Evolutionary conservation across 2,888 invertebrate genomes (phyloP).

Genomic region (Clivina fossor): DNA sequence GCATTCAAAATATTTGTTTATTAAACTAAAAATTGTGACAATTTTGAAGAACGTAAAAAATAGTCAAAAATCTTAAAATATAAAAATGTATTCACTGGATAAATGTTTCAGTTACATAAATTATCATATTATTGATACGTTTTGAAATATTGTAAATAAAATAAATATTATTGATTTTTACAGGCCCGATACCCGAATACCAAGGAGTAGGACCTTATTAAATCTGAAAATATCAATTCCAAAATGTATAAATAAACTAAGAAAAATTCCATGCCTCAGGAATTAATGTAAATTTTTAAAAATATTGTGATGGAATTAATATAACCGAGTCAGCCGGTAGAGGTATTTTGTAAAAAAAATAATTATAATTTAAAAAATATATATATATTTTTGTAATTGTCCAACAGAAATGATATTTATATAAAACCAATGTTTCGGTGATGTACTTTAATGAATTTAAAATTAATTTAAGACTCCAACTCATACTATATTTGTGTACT

Average conservation of each 20-base stretch:
- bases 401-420: too few relatives aligned
- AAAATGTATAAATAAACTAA: slow-evolving; percentile 12
- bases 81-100: too few relatives aligned
- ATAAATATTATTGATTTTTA: slow-evolving; percentile 3
- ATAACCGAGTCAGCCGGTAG: slow-evolving; percentile 26
- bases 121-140: too few relatives aligned
- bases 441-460: too few relatives aligned
- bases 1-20: too few relatives aligned
- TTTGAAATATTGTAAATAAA: not conserved
- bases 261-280: slow-evolving; percentile 17
- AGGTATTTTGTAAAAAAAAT: slow-evolving; percentile 15
- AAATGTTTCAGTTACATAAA: too few relatives aligned
- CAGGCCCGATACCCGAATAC: slow-evolving; percentile 14
- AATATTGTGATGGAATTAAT: slow-evolving; percentile 18
- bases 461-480: too few relatives aligned
- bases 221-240: slow-evolving; percentile 11
- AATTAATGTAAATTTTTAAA: slow-evolving; percentile 1
- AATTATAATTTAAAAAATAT: slow-evolving; percentile 13
- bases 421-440: too few relatives aligned
- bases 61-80: too few relatives aligned
- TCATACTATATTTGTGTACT: slow-evolving; percentile 7
- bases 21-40: too few relatives aligned
- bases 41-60: too few relatives aligned
- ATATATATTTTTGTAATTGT: slow-evolving; percentile 15
- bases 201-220: slow-evolving; percentile 23